These are phyloP conservation scores for Sternarchorhynchus goeldii DNA, from an alignment of 2,797 vertebrate species.

Conservation along the genomic window DNA sequence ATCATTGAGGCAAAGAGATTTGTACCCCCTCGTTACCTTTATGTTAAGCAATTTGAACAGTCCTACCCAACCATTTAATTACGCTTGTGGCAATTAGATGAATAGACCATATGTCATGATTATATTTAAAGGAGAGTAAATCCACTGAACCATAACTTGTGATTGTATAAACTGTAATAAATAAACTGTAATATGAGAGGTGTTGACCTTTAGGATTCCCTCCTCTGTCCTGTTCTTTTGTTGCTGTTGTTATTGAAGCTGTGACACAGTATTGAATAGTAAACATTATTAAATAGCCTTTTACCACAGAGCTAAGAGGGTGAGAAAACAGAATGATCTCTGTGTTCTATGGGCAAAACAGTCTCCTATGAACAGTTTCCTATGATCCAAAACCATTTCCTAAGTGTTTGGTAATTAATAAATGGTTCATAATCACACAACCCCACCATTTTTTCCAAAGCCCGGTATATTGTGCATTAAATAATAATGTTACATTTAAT, in stretches of 20 bases:
- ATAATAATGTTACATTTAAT: slow-evolving; percentile 1
- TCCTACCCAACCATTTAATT: slow-evolving; percentile 56
- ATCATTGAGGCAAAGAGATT: slow-evolving; percentile 55
- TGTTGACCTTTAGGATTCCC: slow-evolving; percentile 59
- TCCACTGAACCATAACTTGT: slow-evolving; percentile 60
- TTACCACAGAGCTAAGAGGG: slow-evolving; percentile 1
- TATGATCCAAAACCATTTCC: too few species aligned
- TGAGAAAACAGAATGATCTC: background rate
- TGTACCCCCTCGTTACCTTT: slow-evolving; percentile 47
- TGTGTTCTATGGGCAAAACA: background rate
- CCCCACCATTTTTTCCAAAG: background rate
- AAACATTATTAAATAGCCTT: too few species aligned
- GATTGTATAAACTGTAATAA: slow-evolving; percentile 52
- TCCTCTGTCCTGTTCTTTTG: slow-evolving; percentile 46
- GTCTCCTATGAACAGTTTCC: background rate
- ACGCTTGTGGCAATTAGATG: slow-evolving; percentile 55
- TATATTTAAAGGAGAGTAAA: slow-evolving; percentile 62
- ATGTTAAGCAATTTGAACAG: slow-evolving; percentile 42
- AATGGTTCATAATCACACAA: background rate
- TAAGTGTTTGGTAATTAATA: background rate
- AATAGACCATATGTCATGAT: slow-evolving; percentile 57
- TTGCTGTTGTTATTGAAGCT: slow-evolving; percentile 41
- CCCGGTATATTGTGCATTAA: background rate
- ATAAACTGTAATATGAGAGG: slow-evolving; percentile 59
- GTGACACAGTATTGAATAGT: slow-evolving; percentile 34